Conservation (phyloP, 2,888 invertebrate genomes). For the Drosophila koepferae region DNA sequence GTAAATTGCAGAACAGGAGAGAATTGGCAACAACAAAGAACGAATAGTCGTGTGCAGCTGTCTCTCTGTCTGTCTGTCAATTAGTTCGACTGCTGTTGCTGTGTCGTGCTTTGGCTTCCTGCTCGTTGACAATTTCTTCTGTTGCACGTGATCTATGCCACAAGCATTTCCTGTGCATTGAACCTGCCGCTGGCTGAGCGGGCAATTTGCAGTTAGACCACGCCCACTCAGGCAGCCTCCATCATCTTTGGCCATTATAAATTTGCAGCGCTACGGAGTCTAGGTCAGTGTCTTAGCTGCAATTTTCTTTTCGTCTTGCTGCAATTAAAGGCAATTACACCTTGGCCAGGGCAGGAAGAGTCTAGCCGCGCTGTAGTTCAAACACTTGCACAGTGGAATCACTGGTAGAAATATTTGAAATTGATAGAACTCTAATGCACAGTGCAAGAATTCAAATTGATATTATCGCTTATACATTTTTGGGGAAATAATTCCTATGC, state of each 20-base stretch:
- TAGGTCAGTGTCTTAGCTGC: slow-evolving; percentile 82
- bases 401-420: not conserved
- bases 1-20: slow-evolving; percentile 55
- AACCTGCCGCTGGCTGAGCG: slow-evolving; percentile 43
- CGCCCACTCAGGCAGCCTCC: slow-evolving; percentile 37
- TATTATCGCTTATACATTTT: not conserved
- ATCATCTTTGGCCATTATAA: slow-evolving; percentile 57
- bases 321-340: slow-evolving; percentile 83
- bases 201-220: slow-evolving; percentile 42
- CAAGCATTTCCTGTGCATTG: slow-evolving; percentile 59
- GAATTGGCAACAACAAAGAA: slow-evolving; percentile 2
- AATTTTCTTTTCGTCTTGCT: slow-evolving; percentile 64
- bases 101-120: slow-evolving; percentile 44
- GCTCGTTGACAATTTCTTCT: slow-evolving; percentile 64
- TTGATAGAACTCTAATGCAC: slow-evolving; percentile 2
- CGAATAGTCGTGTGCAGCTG: slow-evolving; percentile 33
- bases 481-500: not conserved
- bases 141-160: slow-evolving; percentile 60
- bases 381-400: not conserved
- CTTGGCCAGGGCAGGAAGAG: slow-evolving; percentile 50
- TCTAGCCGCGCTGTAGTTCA: slow-evolving; percentile 11
- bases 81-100: slow-evolving; percentile 57
- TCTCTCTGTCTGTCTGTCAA: slow-evolving; percentile 78
- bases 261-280: slow-evolving; percentile 69
- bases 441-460: not conserved